Evolutionary conservation across 2,888 invertebrate species (phyloP).

Genomic region (Empis livida): DNA sequence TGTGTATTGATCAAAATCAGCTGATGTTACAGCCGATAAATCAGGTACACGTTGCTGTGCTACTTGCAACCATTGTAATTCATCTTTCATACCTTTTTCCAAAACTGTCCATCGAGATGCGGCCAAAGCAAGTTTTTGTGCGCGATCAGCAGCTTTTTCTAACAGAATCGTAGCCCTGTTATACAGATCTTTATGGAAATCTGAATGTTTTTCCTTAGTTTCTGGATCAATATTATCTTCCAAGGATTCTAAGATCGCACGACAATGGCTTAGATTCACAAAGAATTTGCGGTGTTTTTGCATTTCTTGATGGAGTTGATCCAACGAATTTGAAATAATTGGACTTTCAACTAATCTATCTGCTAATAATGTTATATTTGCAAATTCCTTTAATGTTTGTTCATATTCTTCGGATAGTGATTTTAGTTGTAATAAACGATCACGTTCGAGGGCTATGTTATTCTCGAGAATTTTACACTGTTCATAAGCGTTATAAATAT

Average conservation of each 20-base stretch:
- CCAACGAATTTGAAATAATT: conserved; percentile 58
- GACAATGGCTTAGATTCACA: conserved; percentile 74
- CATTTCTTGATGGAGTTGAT: conserved; percentile 78
- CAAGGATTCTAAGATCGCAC: conserved; percentile 72
- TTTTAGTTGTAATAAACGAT: conserved; percentile 59
- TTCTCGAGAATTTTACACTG: conserved; percentile 56
- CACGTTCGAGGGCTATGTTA: conserved; percentile 55
- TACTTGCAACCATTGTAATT: conserved; percentile 69
- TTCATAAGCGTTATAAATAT: conserved; percentile 53
- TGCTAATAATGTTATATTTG: conserved; percentile 72
- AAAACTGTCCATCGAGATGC: conserved; percentile 73
- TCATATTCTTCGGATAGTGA: conserved; percentile 76
- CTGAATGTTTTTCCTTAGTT: conserved; percentile 58
- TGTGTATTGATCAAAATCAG: conserved; percentile 74
- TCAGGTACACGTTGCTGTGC: conserved; percentile 76
- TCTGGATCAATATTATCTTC: conserved; percentile 73
- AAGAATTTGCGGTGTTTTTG: conserved; percentile 83
- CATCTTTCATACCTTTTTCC: conserved; percentile 71
- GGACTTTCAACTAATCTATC: conserved; percentile 67
- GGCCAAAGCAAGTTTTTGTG: conserved; percentile 72
- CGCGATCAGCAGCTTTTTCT: conserved; percentile 67
- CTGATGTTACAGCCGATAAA: conserved; percentile 63
- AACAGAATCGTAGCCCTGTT: conserved; percentile 61
- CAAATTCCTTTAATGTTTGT: conserved; percentile 74
- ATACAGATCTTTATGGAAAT: conserved; percentile 63